These are phyloP conservation scores for Tiliacea citrago DNA, from an alignment of 2,888 invertebrate genomes.

Conservation along the genomic window DNA sequence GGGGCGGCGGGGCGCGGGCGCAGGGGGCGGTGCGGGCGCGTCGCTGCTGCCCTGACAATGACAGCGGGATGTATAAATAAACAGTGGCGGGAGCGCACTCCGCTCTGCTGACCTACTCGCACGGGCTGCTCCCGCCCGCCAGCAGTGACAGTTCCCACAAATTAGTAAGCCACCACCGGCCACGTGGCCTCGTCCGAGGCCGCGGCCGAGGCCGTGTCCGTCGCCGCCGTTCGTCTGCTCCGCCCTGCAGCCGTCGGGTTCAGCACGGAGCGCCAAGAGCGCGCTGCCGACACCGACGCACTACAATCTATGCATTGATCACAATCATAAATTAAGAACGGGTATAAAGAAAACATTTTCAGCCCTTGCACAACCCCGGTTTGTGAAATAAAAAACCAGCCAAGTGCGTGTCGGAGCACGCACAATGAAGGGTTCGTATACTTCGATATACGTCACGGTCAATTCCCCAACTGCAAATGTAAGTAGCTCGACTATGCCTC, in stretches of 20 bases:
- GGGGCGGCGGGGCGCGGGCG: neutral
- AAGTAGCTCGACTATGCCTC: too few species aligned
- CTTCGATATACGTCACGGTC: too few species aligned
- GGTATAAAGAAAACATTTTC: neutral
- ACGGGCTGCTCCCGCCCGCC: neutral
- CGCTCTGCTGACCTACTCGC: neutral
- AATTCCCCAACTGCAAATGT: too few species aligned
- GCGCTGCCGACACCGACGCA: neutral
- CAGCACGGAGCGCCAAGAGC: neutral
- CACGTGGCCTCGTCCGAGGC: neutral
- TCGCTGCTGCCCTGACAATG: constrained; percentile 42
- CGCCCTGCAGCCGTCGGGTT: too few species aligned
- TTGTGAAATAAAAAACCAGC: neutral
- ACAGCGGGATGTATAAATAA: constrained; percentile 34
- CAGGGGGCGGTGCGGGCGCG: neutral
- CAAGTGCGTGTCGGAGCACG: too few species aligned
- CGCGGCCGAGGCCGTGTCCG: neutral
- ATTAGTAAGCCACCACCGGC: too few species aligned
- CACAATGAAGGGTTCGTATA: too few species aligned
- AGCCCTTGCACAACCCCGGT: too few species aligned
- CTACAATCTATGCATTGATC: neutral
- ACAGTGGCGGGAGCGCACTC: constrained; percentile 7
- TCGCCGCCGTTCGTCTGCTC: neutral
- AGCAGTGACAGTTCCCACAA: neutral
- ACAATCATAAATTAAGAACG: neutral